These are phyloP conservation scores for Quiscalus mexicanus DNA, from an alignment of 2,113 vertebrate genomes.

Conservation along the genomic window DNA sequence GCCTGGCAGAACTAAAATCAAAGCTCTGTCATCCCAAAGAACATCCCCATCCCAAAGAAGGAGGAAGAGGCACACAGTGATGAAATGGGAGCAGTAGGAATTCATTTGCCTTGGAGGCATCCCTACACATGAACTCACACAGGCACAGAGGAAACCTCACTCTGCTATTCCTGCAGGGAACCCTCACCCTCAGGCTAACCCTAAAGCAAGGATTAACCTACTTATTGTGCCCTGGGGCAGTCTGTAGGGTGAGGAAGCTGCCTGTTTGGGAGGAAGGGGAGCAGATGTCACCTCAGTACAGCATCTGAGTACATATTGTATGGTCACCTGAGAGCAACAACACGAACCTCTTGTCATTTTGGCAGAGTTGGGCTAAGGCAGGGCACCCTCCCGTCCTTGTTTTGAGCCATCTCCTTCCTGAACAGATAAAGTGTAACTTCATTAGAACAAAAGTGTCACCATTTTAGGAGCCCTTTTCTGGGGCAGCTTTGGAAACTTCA, in stretches of 20 bases:
- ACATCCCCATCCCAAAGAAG: neutral
- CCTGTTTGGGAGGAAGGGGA: constrained; percentile 34
- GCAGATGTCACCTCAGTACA: neutral
- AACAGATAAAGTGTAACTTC: neutral
- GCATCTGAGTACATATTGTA: neutral
- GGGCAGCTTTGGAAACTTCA: neutral
- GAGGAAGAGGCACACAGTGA: neutral
- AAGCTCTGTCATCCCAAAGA: neutral
- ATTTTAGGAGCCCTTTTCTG: neutral
- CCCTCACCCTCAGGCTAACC: constrained; percentile 73
- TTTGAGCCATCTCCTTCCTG: neutral
- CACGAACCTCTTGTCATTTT: neutral
- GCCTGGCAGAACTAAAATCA: neutral
- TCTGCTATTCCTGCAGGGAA: constrained; percentile 34
- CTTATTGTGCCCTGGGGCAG: constrained; percentile 67
- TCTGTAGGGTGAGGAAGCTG: constrained; percentile 39
- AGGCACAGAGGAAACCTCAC: neutral
- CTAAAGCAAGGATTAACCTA: constrained; percentile 77
- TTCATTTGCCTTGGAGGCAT: constrained; percentile 2
- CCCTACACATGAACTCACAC: neutral
- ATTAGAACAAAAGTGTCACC: neutral
- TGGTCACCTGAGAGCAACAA: neutral
- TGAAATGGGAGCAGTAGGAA: neutral
- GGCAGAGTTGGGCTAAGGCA: neutral
- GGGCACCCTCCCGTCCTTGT: neutral